These are phyloP conservation scores for Parnassius glacialis DNA, from an alignment of 2,888 invertebrate species.

Conservation along the genomic window DNA sequence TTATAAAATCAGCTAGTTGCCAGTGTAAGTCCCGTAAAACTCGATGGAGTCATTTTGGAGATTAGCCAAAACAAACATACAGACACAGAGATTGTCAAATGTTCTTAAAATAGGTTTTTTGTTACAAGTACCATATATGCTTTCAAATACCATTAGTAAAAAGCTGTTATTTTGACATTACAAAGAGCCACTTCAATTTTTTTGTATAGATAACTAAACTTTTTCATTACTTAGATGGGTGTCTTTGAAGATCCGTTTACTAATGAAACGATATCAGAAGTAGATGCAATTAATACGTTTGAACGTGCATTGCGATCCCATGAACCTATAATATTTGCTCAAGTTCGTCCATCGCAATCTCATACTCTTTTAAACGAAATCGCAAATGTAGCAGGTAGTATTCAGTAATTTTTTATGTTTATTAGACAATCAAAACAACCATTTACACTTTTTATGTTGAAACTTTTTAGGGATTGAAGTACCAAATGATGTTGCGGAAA, in stretches of 20 bases:
- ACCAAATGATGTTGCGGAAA: constrained; percentile 23
- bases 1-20: no score
- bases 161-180: no score
- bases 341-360: neutral
- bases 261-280: constrained; percentile 6
- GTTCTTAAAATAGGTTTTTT: no score
- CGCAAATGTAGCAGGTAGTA: constrained; percentile 13
- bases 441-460: neutral
- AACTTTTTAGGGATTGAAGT: constrained; percentile 31
- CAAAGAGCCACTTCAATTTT: no score
- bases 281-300: constrained; percentile 11
- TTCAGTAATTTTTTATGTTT: neutral
- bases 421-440: neutral
- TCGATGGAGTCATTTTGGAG: no score
- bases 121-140: no score
- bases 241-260: neutral
- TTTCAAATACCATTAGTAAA: no score
- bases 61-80: no score
- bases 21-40: no score
- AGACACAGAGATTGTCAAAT: no score
- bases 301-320: constrained; percentile 14
- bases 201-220: neutral
- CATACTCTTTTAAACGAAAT: constrained; percentile 7
- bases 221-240: constrained; percentile 4
- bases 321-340: constrained; percentile 8